These are phyloP conservation scores for Girardinus metallicus DNA, from an alignment of 2,797 vertebrate genomes.

Conservation along the genomic window DNA sequence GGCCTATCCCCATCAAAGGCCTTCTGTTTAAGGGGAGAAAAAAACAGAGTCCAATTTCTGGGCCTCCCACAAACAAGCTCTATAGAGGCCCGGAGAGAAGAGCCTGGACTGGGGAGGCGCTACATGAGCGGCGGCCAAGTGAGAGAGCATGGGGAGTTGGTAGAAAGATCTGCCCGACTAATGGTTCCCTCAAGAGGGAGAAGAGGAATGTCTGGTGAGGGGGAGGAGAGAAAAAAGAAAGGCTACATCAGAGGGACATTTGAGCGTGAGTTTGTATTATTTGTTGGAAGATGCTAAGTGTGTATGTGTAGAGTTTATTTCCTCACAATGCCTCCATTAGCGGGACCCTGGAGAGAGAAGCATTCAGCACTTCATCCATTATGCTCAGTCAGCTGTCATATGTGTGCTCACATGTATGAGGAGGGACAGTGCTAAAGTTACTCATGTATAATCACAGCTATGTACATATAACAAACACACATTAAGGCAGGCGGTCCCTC, in stretches of 20 bases:
- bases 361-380: slow-evolving; percentile 77
- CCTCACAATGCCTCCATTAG: slow-evolving; percentile 62
- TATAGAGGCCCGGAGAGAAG: slow-evolving; percentile 51
- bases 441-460: slow-evolving; percentile 16
- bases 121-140: slow-evolving; percentile 65
- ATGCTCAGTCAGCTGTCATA: slow-evolving; percentile 65
- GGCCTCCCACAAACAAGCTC: slow-evolving; percentile 57
- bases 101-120: slow-evolving; percentile 55
- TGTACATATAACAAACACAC: slow-evolving; percentile 25
- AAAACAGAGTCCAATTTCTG: slow-evolving; percentile 58
- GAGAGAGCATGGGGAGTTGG: slow-evolving; percentile 57
- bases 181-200: slow-evolving; percentile 66
- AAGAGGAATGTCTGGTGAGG: slow-evolving; percentile 66
- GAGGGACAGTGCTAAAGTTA: slow-evolving; percentile 20
- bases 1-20: slow-evolving; percentile 70
- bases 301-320: slow-evolving; percentile 40
- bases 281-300: slow-evolving; percentile 27
- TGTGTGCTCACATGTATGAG: slow-evolving; percentile 39
- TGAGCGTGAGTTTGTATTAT: slow-evolving; percentile 44
- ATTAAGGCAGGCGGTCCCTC: slow-evolving; percentile 8
- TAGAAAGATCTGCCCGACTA: slow-evolving; percentile 54
- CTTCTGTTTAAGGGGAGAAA: slow-evolving; percentile 62
- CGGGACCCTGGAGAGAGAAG: slow-evolving; percentile 65
- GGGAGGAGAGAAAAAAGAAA: slow-evolving; percentile 37
- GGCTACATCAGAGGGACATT: slow-evolving; percentile 30